phyloP scores from a whole-genome alignment of 2,797 vertebrate species.

The Tinamus major region DNA sequence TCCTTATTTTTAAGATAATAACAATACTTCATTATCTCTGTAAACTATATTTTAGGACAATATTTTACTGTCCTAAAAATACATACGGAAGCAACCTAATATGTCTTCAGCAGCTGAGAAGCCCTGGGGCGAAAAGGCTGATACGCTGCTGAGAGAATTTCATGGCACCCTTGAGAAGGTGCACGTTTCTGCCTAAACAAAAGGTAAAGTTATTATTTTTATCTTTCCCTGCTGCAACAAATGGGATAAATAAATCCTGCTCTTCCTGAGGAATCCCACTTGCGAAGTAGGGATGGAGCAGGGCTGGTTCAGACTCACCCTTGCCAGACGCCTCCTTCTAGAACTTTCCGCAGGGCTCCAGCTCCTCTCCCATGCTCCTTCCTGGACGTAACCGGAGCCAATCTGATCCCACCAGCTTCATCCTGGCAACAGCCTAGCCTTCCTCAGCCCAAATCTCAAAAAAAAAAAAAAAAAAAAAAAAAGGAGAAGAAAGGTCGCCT shows the following conservation, averaged over 20 bases:
- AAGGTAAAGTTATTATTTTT: not conserved
- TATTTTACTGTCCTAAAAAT: not conserved
- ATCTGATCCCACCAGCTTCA: fast-evolving
- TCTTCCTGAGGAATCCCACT: not conserved
- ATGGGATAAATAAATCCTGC: not conserved
- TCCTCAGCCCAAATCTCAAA: not conserved
- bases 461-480: not conserved
- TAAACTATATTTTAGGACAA: no score
- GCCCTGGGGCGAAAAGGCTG: fast-evolving
- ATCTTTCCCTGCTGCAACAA: not conserved
- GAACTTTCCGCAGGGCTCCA: not conserved
- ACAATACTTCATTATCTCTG: no score
- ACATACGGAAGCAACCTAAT: not conserved
- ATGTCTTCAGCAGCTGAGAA: not conserved
- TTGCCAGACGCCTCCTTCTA: not conserved
- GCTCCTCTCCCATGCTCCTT: fast-evolving
- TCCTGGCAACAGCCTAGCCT: not conserved
- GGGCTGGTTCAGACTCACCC: fast-evolving
- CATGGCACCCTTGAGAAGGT: not conserved
- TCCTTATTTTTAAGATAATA: no score
- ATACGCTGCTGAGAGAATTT: not conserved
- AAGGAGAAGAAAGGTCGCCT: no score
- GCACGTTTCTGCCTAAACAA: not conserved
- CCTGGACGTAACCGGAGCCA: fast-evolving
- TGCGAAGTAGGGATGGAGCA: fast-evolving